phyloP scores from a whole-genome alignment of 2,113 vertebrate species.

The Sander lucioperca region DNA sequence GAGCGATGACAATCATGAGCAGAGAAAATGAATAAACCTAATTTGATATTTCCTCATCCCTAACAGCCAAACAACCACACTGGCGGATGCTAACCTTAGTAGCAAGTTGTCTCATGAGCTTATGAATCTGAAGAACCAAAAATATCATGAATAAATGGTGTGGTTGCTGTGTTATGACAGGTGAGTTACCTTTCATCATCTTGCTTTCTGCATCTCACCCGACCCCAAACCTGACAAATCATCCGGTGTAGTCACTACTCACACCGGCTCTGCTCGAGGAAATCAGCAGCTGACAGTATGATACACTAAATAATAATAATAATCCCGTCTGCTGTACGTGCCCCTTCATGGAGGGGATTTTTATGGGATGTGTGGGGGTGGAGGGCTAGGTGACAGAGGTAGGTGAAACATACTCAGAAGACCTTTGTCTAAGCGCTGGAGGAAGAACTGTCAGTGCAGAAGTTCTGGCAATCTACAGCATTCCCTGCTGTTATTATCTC shows the following conservation, averaged over 20 bases:
- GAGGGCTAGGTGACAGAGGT: conserved; percentile 31
- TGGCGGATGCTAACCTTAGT: too few species aligned
- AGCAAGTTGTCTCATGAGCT: too few species aligned
- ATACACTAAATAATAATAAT: conserved; percentile 22
- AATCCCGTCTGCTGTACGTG: not conserved
- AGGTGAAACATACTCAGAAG: conserved; percentile 38
- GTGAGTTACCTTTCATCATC: not conserved
- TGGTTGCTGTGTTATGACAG: not conserved
- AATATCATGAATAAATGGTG: not conserved
- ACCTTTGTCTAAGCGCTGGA: conserved; percentile 42
- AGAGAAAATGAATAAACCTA: too few species aligned
- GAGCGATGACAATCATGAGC: too few species aligned
- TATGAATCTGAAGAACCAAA: not conserved
- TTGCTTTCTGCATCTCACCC: not conserved
- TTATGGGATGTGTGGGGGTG: conserved; percentile 35
- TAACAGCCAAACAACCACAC: too few species aligned
- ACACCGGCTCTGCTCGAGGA: conserved; percentile 8
- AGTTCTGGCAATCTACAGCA: conserved; percentile 40
- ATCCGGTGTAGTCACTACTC: not conserved
- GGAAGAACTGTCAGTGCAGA: conserved; percentile 48
- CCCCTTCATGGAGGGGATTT: conserved; percentile 29
- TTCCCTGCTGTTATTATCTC: conserved; percentile 41
- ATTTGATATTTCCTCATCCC: too few species aligned
- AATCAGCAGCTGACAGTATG: conserved; percentile 39
- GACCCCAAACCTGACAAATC: not conserved